Conservation (phyloP, 2,113 vertebrate genomes). For the Corydoras maculifer region DNA sequence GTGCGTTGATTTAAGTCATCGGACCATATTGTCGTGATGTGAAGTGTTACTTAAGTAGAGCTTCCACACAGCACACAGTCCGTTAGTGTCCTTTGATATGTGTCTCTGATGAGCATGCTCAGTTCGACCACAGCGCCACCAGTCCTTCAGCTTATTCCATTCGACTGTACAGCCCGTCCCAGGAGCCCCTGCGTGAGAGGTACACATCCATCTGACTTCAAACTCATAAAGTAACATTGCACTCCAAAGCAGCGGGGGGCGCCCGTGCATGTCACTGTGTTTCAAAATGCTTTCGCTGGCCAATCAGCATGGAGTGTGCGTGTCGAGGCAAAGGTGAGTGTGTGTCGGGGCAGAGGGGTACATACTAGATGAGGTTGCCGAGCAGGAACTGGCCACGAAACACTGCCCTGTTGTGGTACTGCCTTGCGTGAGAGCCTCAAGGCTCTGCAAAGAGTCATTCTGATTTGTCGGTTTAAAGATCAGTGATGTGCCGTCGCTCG, state of each 20-base stretch:
- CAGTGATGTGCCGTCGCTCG: slow-evolving; percentile 79
- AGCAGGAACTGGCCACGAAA: slow-evolving; percentile 80
- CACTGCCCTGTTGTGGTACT: slow-evolving; percentile 81
- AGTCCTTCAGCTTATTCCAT: not conserved
- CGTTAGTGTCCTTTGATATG: slow-evolving; percentile 6
- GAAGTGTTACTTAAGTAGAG: slow-evolving; percentile 1
- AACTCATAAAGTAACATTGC: too few species aligned
- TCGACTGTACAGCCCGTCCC: slow-evolving; percentile 10
- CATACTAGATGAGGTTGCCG: slow-evolving; percentile 64
- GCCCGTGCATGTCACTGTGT: slow-evolving; percentile 87
- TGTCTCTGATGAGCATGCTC: not conserved
- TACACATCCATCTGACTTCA: slow-evolving; percentile 1
- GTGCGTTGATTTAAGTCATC: not conserved
- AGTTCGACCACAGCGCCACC: slow-evolving; percentile 1
- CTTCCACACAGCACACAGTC: not conserved
- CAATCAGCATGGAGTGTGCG: slow-evolving; percentile 41
- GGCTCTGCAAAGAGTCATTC: slow-evolving; percentile 83
- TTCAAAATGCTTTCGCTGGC: slow-evolving; percentile 77
- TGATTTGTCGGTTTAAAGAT: slow-evolving; percentile 92
- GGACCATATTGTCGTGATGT: not conserved
- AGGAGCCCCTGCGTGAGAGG: slow-evolving; percentile 9
- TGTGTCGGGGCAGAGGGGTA: slow-evolving; percentile 70
- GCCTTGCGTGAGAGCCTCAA: slow-evolving; percentile 76
- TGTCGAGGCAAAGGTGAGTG: slow-evolving; percentile 78
- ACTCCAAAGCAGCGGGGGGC: slow-evolving; percentile 57